These are phyloP conservation scores for Seira musarum DNA, from an alignment of 2,888 invertebrate genomes.

Conservation along the genomic window DNA sequence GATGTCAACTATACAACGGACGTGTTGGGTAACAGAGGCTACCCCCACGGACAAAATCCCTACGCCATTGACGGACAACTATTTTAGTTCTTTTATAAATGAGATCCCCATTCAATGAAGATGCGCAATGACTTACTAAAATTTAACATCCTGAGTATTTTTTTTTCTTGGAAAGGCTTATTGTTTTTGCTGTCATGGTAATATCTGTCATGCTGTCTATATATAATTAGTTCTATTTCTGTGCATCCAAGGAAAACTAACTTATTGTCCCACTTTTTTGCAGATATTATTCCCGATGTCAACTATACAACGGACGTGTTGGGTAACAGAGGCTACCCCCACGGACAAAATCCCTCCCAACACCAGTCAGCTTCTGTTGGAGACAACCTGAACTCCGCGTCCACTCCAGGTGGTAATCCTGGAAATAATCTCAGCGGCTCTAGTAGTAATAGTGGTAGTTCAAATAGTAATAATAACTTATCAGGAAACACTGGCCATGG, in stretches of 20 bases:
- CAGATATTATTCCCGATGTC: constrained; percentile 68
- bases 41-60: constrained; percentile 61
- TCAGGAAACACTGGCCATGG: constrained; percentile 52
- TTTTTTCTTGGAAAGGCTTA: no score
- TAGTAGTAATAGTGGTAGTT: constrained; percentile 27
- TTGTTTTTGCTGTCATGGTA: no score
- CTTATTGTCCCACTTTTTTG: not conserved
- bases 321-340: constrained; percentile 62
- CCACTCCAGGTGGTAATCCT: constrained; percentile 33
- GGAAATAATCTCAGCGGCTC: constrained; percentile 23
- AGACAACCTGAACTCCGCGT: constrained; percentile 48
- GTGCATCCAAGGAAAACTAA: no score
- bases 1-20: constrained; percentile 68
- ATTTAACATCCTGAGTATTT: no score
- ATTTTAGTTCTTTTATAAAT: no score
- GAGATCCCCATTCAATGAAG: no score
- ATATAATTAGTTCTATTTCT: no score
- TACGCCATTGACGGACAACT: no score
- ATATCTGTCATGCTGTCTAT: no score
- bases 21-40: constrained; percentile 58
- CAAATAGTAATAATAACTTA: constrained; percentile 55
- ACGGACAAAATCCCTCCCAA: constrained; percentile 56
- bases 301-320: constrained; percentile 65
- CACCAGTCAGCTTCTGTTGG: constrained; percentile 54
- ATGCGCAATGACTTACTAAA: no score